Conservation (phyloP, 2,888 invertebrate species). For the Eurytoma adleriae region DNA sequence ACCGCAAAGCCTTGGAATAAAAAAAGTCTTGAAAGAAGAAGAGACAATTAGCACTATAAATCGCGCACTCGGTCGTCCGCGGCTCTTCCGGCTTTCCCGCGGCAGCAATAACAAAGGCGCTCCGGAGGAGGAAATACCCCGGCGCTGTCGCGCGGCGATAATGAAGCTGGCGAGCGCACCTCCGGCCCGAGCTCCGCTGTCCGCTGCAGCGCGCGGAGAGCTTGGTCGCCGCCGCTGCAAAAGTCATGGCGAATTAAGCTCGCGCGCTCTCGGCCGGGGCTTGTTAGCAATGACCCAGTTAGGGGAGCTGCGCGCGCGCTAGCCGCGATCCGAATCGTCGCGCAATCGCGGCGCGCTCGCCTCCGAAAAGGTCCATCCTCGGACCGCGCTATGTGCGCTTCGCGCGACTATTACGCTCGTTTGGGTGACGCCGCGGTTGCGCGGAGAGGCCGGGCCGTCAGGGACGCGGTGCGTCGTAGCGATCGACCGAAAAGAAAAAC, state of each 20-base stretch:
- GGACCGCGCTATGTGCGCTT: background rate
- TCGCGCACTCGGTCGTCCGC: no score
- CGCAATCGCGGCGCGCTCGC: constrained; percentile 25
- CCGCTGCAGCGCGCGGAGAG: background rate
- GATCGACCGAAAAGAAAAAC: constrained; percentile 2
- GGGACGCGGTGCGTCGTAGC: no score
- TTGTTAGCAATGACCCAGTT: constrained; percentile 72
- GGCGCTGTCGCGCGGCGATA: background rate
- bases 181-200: background rate
- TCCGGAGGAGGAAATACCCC: no score
- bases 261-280: constrained; percentile 55
- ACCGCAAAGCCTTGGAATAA: no score
- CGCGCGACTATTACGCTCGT: background rate
- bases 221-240: constrained; percentile 13
- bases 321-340: constrained; percentile 47
- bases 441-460: no score
- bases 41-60: no score
- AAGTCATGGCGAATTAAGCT: constrained; percentile 51
- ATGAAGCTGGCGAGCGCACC: background rate
- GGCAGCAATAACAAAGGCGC: no score
- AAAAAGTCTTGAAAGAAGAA: no score
- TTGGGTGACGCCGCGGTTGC: no score
- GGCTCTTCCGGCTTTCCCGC: no score
- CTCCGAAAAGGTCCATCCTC: constrained; percentile 24
- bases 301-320: constrained; percentile 44